Evolutionary conservation across 2,888 invertebrate species (phyloP), one percentile per base, ranked within the genome.

Genomic region (Abrostola triplasia): DNA sequence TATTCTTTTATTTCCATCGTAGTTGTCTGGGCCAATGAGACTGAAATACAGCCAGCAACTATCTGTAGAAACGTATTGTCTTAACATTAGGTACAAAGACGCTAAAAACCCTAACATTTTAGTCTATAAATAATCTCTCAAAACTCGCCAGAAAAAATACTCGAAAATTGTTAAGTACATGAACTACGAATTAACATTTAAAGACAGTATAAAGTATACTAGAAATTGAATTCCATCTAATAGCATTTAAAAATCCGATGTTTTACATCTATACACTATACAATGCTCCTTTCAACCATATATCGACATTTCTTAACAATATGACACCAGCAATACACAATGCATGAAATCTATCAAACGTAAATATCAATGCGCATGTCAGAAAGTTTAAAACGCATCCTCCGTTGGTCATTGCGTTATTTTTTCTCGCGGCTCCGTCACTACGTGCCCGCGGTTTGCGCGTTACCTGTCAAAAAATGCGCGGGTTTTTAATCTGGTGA

Each of bases 391-490:
- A 81, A 86, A 79, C 81, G 77, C 80, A 82, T 47, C 44, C 24
- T 78, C 74, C 58, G 69, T 53, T 77, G 82, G 85, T 83, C 84
- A 84, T 81, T 76, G 80, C 74, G 81, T 80, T 79, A 78, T 86
- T 82, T 79, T 67, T 85, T 88, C 81, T 80, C 77, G 79, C 80
- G 82, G 35, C 50, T 82, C 85, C 86, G 85, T 87, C 92, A 91
- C 89, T 88, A 81, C 82, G 83, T 89, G 89, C 81, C 85, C 90
- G 90, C 91, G 88, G 82, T 86, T 90, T 84, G 85, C 73, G 72
- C 77, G 82, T 73, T 76, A 80, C 66, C 85, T 87, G 86, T 83
- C 84, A 87, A 87, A 86, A 77, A 72, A 72, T 77, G 82, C 84
- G 84, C 82, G 73, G 65, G 80, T 82, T 67, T 55, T 12, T 38